phyloP scores from a whole-genome alignment of 2,797 vertebrate species.

The Parambassis ranga region DNA sequence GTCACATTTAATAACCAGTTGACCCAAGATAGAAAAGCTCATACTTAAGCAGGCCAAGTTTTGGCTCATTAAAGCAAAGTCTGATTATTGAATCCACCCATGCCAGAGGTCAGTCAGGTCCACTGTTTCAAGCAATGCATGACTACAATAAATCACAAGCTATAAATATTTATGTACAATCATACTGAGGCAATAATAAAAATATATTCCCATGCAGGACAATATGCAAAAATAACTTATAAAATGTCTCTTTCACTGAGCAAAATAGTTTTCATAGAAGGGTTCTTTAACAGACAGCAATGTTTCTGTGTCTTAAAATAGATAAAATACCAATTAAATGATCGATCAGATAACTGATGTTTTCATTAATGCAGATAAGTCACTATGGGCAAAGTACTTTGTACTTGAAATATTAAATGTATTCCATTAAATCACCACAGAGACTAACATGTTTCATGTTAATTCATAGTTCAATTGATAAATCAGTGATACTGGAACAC shows the following conservation, averaged over 20 bases:
- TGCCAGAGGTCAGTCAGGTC: slow-evolving; percentile 44
- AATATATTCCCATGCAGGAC: slow-evolving; percentile 74
- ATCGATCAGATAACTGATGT: slow-evolving; percentile 46
- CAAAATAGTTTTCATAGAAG: slow-evolving; percentile 78
- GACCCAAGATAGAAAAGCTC: slow-evolving; percentile 5
- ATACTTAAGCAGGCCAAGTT: slow-evolving; percentile 13
- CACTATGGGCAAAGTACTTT: slow-evolving; percentile 58
- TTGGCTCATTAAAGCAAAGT: slow-evolving; percentile 44
- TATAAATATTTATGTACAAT: slow-evolving; percentile 76
- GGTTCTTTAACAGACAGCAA: slow-evolving; percentile 64
- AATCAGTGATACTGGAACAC: slow-evolving; percentile 38
- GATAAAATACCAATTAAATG: slow-evolving; percentile 63
- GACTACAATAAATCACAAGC: slow-evolving; percentile 64
- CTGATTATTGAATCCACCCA: slow-evolving; percentile 25
- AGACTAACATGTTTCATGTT: slow-evolving; percentile 30
- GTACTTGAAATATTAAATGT: slow-evolving; percentile 65
- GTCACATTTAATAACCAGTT: slow-evolving; percentile 16
- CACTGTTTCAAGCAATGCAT: slow-evolving; percentile 50
- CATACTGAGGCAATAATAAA: slow-evolving; percentile 72
- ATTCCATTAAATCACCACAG: slow-evolving; percentile 44
- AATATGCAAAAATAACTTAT: slow-evolving; percentile 80
- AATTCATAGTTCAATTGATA: slow-evolving; percentile 41
- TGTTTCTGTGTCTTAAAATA: slow-evolving; percentile 55
- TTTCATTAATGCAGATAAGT: slow-evolving; percentile 45
- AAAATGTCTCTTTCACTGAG: slow-evolving; percentile 76